Evolutionary conservation across 1,140 invertebrate genomes (phyloP).

Genomic region (Pteromalus puparum): DNA sequence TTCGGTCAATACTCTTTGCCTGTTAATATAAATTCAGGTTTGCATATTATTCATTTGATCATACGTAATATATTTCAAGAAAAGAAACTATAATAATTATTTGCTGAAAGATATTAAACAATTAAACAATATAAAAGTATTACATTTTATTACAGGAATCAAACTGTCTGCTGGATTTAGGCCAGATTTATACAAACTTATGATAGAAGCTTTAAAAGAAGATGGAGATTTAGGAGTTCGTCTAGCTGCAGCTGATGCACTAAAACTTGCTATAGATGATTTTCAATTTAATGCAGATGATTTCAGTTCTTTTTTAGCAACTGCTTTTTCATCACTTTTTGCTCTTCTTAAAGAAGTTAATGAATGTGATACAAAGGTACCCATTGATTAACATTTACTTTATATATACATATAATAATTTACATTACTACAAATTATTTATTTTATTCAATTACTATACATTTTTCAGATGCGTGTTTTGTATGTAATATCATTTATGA

Average conservation of each 20-base stretch:
- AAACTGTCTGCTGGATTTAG: slow-evolving; percentile 88
- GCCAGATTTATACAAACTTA: slow-evolving; percentile 87
- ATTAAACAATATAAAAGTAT: not conserved
- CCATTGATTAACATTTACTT: slow-evolving; percentile 25
- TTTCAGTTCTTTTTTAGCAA: slow-evolving; percentile 88
- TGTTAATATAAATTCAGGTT: no score
- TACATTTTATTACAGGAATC: slow-evolving; percentile 77
- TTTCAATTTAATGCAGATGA: slow-evolving; percentile 93
- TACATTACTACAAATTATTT: slow-evolving; percentile 21
- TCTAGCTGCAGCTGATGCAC: slow-evolving; percentile 84
- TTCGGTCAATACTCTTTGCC: no score
- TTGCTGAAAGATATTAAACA: no score
- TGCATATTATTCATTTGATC: no score
- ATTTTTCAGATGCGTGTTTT: slow-evolving; percentile 88
- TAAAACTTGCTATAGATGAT: slow-evolving; percentile 91
- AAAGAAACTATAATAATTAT: no score
- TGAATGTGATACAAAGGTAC: slow-evolving; percentile 95
- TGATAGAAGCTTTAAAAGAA: slow-evolving; percentile 82
- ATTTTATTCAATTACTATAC: slow-evolving; percentile 9
- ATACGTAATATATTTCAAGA: not conserved
- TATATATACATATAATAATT: not conserved
- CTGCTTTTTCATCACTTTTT: slow-evolving; percentile 87
- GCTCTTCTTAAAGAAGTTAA: slow-evolving; percentile 89
- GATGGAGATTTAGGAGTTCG: slow-evolving; percentile 90
- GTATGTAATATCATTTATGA: slow-evolving; percentile 91